Evolutionary conservation across 2,113 vertebrate genomes (phyloP), one percentile per base, ranked within the genome.

Genomic region (Ophiodon elongatus): DNA sequence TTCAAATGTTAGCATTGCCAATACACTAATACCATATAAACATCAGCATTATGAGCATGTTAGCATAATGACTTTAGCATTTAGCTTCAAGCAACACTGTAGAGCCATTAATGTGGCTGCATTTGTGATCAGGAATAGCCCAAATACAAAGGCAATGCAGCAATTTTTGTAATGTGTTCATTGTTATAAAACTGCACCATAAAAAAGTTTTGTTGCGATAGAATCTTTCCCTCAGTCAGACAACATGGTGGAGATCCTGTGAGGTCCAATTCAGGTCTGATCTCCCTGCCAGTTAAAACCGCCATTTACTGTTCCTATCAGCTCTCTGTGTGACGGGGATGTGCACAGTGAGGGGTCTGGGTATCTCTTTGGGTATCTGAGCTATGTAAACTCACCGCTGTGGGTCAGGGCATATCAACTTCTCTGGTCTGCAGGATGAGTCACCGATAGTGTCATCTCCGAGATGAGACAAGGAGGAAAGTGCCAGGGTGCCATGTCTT

Each of bases 351-450:
- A 87, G 79, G 83, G 79, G 62, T 56, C 54, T 69, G 33, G 81
- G 72, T 91, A 94, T 93, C 94, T 92, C 76, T 57, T 65, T 59
- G 83, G 83, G 57, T 75, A 94, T 94, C 91, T 94, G 86, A 93
- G 91, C 90, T 95, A 92, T 95, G 93, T 95, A 95, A 96, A 95
- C 95, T 96, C 90, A 90, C 75, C 31, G 33, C 90, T 93, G 87
- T 82, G 92, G 88, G 92, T 84, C 80, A 75, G 83, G 88, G 88
- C 31, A n/a, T n/a, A n/a, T n/a, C n/a, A 70, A 75, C 14, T 3
- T 17, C 19, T 52, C 50, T 37, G 73, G 71, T 66, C 68, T 72
- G n/a, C 68, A 59, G 77, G 69, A 66, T 80, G 72, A 82, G 17
- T 77, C 78, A 84, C 82, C 67, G 88, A 86, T 83, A 79, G 60